These are phyloP conservation scores for Orientallactaga bullata DNA, from an alignment of 2,113 vertebrate species.

Conservation along the genomic window DNA sequence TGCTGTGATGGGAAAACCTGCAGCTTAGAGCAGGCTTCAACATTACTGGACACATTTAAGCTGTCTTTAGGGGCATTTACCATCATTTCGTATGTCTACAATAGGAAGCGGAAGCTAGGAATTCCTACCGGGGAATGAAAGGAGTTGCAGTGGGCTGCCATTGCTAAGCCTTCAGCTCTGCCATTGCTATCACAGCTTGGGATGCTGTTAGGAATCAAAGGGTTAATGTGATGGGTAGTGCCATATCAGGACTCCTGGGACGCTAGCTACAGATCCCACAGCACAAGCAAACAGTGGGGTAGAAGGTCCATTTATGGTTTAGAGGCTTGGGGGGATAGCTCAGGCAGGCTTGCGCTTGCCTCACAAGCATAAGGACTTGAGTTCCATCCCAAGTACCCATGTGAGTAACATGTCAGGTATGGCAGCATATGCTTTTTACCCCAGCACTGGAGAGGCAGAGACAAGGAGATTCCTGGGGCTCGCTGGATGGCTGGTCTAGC, in stretches of 20 bases:
- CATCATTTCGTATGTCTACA: neutral
- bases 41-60: neutral
- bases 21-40: neutral
- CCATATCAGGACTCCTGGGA: neutral
- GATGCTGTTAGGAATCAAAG: neutral
- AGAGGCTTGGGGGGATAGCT: too few species aligned
- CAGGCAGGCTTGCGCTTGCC: too few species aligned
- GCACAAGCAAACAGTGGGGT: rapidly evolving
- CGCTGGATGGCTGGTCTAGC: too few species aligned
- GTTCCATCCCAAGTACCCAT: too few species aligned
- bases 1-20: neutral
- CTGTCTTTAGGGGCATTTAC: neutral
- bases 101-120: neutral
- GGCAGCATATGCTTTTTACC: too few species aligned
- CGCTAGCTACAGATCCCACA: neutral
- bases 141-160: neutral
- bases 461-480: too few species aligned
- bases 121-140: neutral
- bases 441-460: too few species aligned
- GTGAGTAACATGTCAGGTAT: too few species aligned
- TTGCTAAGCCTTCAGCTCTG: neutral
- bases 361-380: too few species aligned
- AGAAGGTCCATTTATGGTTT: neutral
- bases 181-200: neutral
- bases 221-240: neutral